These are phyloP conservation scores for Chelon auratus DNA, from an alignment of 2,797 vertebrate genomes.

Conservation along the genomic window DNA sequence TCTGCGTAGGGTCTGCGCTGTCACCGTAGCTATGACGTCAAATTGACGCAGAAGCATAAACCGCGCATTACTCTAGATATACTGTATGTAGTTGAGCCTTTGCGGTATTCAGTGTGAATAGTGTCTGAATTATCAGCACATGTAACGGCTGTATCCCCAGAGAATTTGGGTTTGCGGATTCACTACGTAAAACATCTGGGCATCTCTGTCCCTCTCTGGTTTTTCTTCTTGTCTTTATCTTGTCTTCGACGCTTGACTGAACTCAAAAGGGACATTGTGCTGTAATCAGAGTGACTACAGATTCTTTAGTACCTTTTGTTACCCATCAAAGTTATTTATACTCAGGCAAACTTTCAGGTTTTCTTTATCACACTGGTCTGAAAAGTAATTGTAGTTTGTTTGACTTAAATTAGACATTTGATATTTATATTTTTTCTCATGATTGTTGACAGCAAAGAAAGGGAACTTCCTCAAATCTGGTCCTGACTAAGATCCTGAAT, in stretches of 20 bases:
- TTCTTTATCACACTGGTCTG: neutral
- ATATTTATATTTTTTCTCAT: neutral
- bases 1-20: too few relatives aligned
- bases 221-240: constrained; percentile 52
- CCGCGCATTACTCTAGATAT: too few relatives aligned
- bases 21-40: too few relatives aligned
- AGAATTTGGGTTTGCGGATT: constrained; percentile 15
- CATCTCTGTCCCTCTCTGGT: neutral
- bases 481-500: neutral
- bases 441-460: neutral
- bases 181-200: constrained; percentile 44
- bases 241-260: constrained; percentile 31
- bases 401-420: neutral
- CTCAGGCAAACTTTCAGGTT: constrained; percentile 13
- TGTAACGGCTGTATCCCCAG: constrained; percentile 53
- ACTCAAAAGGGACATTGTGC: constrained; percentile 51
- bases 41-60: too few relatives aligned
- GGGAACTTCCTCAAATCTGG: neutral
- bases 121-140: constrained; percentile 25
- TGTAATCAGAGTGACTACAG: constrained; percentile 20
- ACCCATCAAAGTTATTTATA: constrained; percentile 8
- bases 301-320: constrained; percentile 37
- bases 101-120: neutral
- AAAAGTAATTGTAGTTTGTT: constrained; percentile 6
- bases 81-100: neutral